These are phyloP conservation scores for Adoxophyes honmai DNA, from an alignment of 1,140 invertebrate species.

Conservation along the genomic window DNA sequence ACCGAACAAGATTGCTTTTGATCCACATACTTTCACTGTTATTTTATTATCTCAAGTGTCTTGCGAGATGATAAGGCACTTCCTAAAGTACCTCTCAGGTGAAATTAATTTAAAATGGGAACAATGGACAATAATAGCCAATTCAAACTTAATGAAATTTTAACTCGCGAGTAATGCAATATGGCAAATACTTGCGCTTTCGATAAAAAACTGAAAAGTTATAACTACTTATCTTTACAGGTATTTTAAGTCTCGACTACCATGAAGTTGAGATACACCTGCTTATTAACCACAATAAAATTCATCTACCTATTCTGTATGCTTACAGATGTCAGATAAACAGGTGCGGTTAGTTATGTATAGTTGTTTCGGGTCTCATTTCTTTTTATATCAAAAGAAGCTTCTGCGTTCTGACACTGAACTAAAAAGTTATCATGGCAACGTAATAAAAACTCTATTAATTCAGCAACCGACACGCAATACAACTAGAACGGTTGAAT, in stretches of 20 bases:
- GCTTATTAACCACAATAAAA: not conserved
- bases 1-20: slow-evolving; percentile 21
- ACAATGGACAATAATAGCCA: not conserved
- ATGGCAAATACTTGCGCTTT: not conserved
- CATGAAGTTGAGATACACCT: not conserved
- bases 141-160: no score
- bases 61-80: slow-evolving; percentile 1
- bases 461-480: slow-evolving; percentile 7
- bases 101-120: slow-evolving; percentile 1
- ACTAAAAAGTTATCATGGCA: slow-evolving; percentile 5
- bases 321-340: not conserved
- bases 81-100: not conserved
- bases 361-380: not conserved
- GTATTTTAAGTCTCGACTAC: not conserved
- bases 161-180: no score
- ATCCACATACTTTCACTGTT: slow-evolving; percentile 36
- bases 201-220: not conserved
- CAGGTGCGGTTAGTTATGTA: not conserved
- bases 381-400: slow-evolving; percentile 7
- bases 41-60: slow-evolving; percentile 15
- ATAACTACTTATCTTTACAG: not conserved
- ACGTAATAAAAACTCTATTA: slow-evolving; percentile 1
- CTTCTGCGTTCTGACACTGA: not conserved
- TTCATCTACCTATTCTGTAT: not conserved
- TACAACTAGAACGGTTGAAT: slow-evolving; percentile 16